Conservation (phyloP, 2,113 vertebrate species). For the Uria aalge region DNA sequence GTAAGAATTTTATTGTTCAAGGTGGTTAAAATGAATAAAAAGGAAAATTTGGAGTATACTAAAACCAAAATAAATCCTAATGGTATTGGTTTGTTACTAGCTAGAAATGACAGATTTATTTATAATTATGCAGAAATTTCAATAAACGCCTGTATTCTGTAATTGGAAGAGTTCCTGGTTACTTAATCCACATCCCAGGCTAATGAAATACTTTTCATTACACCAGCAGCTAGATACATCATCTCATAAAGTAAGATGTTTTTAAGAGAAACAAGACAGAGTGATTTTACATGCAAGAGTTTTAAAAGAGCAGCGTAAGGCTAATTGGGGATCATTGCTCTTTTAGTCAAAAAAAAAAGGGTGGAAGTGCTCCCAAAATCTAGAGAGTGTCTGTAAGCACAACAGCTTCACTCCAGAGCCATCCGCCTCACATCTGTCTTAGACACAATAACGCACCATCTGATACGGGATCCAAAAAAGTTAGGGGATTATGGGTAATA, state of each 20-base stretch:
- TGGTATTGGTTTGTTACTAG: neutral
- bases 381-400: neutral
- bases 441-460: neutral
- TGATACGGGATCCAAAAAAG: neutral
- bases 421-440: neutral
- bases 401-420: neutral
- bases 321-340: neutral
- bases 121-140: conserved; percentile 37
- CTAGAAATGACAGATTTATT: conserved; percentile 25
- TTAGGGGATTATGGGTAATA: neutral
- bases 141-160: neutral
- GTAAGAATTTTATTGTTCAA: neutral
- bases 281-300: neutral
- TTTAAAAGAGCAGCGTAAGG: neutral
- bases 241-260: neutral
- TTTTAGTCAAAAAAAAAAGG: neutral
- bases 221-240: conserved; percentile 1
- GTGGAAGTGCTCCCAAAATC: neutral
- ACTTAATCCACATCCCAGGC: conserved; percentile 15
- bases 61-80: neutral
- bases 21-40: neutral
- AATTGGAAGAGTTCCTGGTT: conserved; percentile 20
- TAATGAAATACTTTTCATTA: conserved; percentile 52
- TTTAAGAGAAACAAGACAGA: neutral
- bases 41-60: neutral